These are phyloP conservation scores for Hylomyscus alleni DNA, from an alignment of 2,797 vertebrate species.

Conservation along the genomic window DNA sequence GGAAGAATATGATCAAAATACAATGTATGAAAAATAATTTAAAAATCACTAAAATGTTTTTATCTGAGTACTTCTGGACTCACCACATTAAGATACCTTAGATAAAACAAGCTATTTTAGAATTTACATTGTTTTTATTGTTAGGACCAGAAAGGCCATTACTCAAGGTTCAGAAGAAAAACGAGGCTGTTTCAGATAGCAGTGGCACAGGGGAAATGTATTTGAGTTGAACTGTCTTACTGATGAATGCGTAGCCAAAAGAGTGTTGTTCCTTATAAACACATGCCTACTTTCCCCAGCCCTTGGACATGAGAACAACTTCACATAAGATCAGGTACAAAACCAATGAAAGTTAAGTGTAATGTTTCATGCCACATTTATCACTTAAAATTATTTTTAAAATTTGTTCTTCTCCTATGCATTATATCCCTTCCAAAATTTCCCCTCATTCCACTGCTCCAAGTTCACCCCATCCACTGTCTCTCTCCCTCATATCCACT, in stretches of 20 bases:
- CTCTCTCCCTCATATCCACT: neutral
- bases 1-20: neutral
- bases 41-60: neutral
- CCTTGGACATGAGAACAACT: constrained; percentile 1
- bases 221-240: neutral
- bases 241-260: constrained; percentile 11
- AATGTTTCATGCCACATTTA: constrained; percentile 24
- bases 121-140: neutral
- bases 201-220: neutral
- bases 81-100: constrained; percentile 3
- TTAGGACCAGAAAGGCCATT: neutral
- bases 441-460: neutral
- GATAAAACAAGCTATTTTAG: neutral
- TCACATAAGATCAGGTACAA: constrained; percentile 14
- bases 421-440: neutral
- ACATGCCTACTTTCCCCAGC: neutral
- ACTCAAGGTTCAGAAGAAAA: constrained; percentile 7
- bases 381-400: neutral
- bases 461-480: neutral
- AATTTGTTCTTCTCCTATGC: too few relatives aligned
- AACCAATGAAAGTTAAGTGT: constrained; percentile 41
- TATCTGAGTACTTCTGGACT: neutral
- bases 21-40: neutral
- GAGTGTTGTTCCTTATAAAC: constrained; percentile 6
- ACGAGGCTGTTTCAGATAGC: neutral